phyloP scores from a whole-genome alignment of 2,888 invertebrate species.

The Polydrusus pterygomalis region DNA sequence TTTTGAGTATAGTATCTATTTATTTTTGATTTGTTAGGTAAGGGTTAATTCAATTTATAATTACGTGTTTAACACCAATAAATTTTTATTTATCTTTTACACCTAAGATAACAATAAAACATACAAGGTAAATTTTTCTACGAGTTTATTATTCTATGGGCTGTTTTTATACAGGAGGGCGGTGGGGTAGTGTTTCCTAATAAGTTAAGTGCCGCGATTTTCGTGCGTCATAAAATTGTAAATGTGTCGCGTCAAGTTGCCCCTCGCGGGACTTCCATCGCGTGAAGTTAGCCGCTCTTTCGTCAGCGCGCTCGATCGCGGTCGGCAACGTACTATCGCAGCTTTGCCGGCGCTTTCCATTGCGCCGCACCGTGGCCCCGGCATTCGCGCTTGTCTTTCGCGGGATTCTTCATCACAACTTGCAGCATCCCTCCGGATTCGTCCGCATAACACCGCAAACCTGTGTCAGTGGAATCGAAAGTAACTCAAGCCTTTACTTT shows the following conservation, averaged over 20 bases:
- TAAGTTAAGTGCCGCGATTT: slow-evolving; percentile 10
- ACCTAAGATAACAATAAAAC: slow-evolving; percentile 32
- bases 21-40: background rate
- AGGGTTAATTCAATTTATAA: slow-evolving; percentile 10
- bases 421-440: slow-evolving; percentile 53
- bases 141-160: slow-evolving; percentile 28
- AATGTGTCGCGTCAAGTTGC: slow-evolving; percentile 44
- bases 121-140: slow-evolving; percentile 25
- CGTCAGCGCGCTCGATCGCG: slow-evolving; percentile 57
- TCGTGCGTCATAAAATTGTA: slow-evolving; percentile 32
- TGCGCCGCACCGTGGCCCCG: slow-evolving; percentile 64
- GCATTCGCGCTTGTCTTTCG: slow-evolving; percentile 59
- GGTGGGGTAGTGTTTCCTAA: slow-evolving; percentile 21
- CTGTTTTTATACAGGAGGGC: background rate
- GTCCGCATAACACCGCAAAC: slow-evolving; percentile 52
- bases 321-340: slow-evolving; percentile 63
- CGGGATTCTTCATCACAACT: slow-evolving; percentile 50
- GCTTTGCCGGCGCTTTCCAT: slow-evolving; percentile 59
- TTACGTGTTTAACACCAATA: slow-evolving; percentile 33
- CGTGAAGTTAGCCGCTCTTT: slow-evolving; percentile 33
- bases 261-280: slow-evolving; percentile 45
- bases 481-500: slow-evolving; percentile 7
- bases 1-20: background rate
- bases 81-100: slow-evolving; percentile 20
- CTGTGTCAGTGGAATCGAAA: slow-evolving; percentile 34